A percentile compares a stretch with the other conserved stretches of the same genome.
Conservation (phyloP, 2,797 vertebrate species). For the Champsocephalus esox region DNA sequence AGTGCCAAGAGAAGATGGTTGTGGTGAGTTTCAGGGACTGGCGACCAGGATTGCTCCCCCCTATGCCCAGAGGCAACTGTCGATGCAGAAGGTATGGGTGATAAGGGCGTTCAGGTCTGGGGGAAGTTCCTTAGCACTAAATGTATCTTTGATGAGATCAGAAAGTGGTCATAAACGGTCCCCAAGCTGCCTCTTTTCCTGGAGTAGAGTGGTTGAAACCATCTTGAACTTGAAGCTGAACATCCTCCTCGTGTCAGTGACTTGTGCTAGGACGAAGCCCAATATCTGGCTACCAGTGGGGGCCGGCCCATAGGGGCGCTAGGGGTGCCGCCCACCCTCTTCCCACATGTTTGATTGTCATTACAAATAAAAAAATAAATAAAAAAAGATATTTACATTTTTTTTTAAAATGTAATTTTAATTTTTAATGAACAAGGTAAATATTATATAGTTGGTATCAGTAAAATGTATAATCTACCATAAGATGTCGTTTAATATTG, state of each 20-base stretch:
- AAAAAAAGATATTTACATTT: no score
- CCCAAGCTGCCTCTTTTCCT: not conserved
- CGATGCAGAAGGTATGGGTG: not conserved
- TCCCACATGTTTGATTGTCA: no score
- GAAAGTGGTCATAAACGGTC: not conserved
- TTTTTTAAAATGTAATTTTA: no score
- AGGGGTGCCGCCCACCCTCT: no score
- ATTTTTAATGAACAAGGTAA: no score
- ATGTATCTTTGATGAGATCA: not conserved
- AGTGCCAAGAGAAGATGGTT: not conserved
- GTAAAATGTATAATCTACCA: no score
- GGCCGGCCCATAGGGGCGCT: no score
- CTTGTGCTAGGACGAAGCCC: not conserved
- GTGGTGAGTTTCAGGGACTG: not conserved
- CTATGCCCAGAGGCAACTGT: not conserved
- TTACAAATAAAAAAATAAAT: no score
- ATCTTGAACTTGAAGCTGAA: not conserved
- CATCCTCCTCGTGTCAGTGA: not conserved
- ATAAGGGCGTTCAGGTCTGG: not conserved
- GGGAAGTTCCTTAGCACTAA: not conserved
- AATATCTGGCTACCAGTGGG: not conserved
- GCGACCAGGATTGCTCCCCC: not conserved
- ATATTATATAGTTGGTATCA: no score
- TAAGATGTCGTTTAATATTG: no score
- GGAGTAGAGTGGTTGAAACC: not conserved